These are phyloP conservation scores for Trematocara unimaculatum DNA, from an alignment of 2,113 vertebrate genomes.

Conservation along the genomic window DNA sequence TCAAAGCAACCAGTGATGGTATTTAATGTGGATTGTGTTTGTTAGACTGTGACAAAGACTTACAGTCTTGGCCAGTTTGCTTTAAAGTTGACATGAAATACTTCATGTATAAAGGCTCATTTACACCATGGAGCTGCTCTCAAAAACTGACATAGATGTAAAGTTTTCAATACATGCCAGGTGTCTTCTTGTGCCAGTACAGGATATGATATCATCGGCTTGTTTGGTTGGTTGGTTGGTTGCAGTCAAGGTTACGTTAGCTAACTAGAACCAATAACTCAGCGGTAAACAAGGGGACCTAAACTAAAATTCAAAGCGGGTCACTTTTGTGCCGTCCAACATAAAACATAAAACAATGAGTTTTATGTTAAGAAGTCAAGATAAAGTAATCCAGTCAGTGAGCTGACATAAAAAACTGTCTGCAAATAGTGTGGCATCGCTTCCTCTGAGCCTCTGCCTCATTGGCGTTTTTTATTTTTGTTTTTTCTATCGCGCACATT, in stretches of 20 bases:
- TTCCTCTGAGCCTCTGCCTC: accelerated
- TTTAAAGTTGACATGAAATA: not conserved
- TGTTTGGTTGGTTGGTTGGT: not conserved
- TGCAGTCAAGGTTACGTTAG: not conserved
- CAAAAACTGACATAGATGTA: not conserved
- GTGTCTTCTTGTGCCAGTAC: not conserved
- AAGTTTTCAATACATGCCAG: not conserved
- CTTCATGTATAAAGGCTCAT: not conserved
- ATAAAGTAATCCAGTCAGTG: not conserved
- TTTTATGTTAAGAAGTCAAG: not conserved
- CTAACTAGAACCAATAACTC: not conserved
- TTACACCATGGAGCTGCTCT: not conserved
- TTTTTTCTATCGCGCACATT: not conserved
- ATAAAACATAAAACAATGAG: not conserved
- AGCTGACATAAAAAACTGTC: accelerated
- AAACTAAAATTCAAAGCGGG: not conserved
- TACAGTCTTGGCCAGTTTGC: not conserved
- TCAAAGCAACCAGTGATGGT: not conserved
- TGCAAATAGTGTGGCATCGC: not conserved
- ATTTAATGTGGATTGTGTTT: not conserved
- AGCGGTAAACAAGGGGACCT: accelerated
- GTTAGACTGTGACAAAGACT: not conserved
- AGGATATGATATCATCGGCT: not conserved
- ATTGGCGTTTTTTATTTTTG: accelerated
- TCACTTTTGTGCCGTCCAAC: not conserved